A percentile compares a stretch with the other conserved stretches of the same genome.
Evolutionary conservation across 2,113 vertebrate genomes (phyloP).

Genomic region (Onychorhynchus coronatus): DNA sequence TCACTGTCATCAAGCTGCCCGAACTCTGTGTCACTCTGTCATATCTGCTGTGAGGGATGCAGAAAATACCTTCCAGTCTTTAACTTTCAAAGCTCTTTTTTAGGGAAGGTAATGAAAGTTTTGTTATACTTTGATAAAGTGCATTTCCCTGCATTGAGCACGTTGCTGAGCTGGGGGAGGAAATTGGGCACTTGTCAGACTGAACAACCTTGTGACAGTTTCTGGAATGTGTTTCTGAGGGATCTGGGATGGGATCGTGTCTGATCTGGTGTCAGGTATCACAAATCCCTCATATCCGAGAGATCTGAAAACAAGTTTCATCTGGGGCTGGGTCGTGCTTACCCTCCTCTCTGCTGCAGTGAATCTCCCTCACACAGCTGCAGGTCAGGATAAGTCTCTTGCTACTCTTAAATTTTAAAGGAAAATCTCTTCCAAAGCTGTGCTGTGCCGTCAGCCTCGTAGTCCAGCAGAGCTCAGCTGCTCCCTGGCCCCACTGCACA

Average conservation of each 20-base stretch:
- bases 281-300: background rate
- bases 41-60: background rate
- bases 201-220: background rate
- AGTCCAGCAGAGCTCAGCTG: background rate
- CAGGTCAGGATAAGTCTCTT: background rate
- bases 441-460: accelerated
- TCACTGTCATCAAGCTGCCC: background rate
- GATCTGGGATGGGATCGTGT: background rate
- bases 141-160: background rate
- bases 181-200: accelerated
- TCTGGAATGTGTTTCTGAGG: background rate
- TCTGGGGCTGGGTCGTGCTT: background rate
- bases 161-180: background rate
- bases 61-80: background rate
- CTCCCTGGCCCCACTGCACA: background rate
- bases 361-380: background rate
- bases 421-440: background rate
- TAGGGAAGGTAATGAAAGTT: background rate
- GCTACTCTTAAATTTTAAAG: background rate
- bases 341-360: background rate
- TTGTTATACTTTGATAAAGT: background rate
- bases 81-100: background rate
- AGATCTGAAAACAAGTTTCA: background rate
- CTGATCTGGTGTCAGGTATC: background rate
- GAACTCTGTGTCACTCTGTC: background rate